Conservation (phyloP, 1,140 invertebrate genomes). For the Dysdera silvatica region DNA sequence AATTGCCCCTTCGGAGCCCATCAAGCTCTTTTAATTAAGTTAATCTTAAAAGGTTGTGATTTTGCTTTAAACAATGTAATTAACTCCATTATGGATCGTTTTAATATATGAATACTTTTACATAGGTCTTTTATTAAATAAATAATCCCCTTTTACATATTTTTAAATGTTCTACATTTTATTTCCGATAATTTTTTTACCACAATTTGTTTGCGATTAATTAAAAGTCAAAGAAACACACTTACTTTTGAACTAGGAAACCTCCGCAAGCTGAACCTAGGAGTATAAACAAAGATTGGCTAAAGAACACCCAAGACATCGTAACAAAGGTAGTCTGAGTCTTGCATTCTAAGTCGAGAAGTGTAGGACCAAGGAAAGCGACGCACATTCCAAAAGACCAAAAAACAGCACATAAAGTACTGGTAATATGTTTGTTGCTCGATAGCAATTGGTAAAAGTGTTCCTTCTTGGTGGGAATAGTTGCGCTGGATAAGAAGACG, state of each 20-base stretch:
- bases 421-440: slow-evolving; percentile 44
- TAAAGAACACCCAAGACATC: slow-evolving; percentile 50
- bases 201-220: neutral
- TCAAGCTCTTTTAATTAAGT: too few species aligned
- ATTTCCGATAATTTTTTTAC: neutral
- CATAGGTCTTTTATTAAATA: too few species aligned
- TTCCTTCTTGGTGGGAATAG: slow-evolving; percentile 28
- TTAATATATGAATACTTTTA: too few species aligned
- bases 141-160: too few species aligned
- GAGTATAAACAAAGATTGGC: slow-evolving; percentile 48
- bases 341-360: slow-evolving; percentile 48
- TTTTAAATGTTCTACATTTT: neutral
- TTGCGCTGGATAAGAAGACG: neutral
- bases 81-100: too few species aligned
- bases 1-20: too few species aligned
- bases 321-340: slow-evolving; percentile 44
- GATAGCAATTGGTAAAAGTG: slow-evolving; percentile 43
- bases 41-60: too few species aligned
- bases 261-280: slow-evolving; percentile 48
- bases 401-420: slow-evolving; percentile 47
- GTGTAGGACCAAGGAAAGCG: slow-evolving; percentile 48
- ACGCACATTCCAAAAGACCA: slow-evolving; percentile 50
- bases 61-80: too few species aligned
- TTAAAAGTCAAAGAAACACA: slow-evolving; percentile 9
- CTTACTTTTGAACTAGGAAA: slow-evolving; percentile 46